Conservation (phyloP, 1,140 invertebrate genomes). For the Triops longicaudatus region DNA sequence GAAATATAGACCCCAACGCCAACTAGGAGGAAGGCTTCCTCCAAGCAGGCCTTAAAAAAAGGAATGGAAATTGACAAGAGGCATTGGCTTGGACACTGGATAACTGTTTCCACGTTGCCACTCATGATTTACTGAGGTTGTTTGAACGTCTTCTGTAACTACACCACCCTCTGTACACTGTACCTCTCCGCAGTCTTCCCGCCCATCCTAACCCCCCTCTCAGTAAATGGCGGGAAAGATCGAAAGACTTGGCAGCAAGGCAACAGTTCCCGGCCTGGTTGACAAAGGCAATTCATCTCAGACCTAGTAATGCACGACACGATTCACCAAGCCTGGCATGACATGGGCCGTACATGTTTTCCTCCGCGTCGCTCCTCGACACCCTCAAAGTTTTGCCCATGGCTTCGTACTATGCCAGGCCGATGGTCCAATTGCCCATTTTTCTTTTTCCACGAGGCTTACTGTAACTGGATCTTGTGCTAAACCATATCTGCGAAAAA, state of each 20-base stretch:
- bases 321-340: neutral
- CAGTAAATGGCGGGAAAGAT: neutral
- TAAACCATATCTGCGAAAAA: too few relatives aligned
- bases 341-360: neutral
- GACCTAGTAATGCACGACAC: neutral
- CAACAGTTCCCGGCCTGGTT: neutral
- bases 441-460: too few relatives aligned
- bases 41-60: neutral
- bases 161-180: neutral
- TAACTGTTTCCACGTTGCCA: slow-evolving; percentile 5
- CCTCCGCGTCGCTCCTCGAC: neutral
- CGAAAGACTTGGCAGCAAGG: neutral
- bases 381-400: neutral
- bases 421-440: neutral
- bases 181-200: neutral
- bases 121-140: neutral
- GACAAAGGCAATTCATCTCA: neutral
- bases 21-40: neutral
- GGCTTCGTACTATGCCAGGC: neutral
- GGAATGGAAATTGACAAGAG: neutral
- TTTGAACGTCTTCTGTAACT: neutral
- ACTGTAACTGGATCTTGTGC: too few relatives aligned
- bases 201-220: neutral
- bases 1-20: neutral
- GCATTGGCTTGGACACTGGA: neutral